Evolutionary conservation across 2,797 vertebrate species (phyloP), one percentile per base, ranked within the genome.

Genomic region (Melanotaenia pygmaea): DNA sequence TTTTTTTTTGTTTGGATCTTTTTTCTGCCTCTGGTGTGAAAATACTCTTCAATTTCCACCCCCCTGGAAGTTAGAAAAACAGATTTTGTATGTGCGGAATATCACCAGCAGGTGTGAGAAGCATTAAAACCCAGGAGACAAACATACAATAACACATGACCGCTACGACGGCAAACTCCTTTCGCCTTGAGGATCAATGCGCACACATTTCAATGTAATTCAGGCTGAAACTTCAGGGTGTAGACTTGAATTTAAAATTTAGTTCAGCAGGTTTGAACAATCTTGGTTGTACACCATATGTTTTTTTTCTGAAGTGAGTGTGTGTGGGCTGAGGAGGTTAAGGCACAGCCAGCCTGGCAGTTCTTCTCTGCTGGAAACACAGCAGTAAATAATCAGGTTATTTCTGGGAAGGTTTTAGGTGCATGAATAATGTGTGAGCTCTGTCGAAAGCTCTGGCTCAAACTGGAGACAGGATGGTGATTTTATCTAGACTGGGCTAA

Each of bases 231-330:
- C 80, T 30, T 76, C 16, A 3, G 64, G 59, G 71, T 76, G 69
- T 80, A 16, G 75, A 77, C 69, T 50, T 13, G 77, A 87, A 85
- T 81, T 63, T 16, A 47, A 70, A 79, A 65, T 84, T 72, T 81
- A 71, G 74, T 64, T 70, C 70, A 82, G 63, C 4, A 51, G 37
- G 67, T 80, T 72, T 61, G 76, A 87, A 80, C 76, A 47, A 82
- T 59, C 67, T 64, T 43, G 67, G 78, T 69, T 30, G n/a, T 1
- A 18, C 40, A 62, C 35, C 51, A 5, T 6, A 1, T 8, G 73
- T 7, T 32, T 60, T 74, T 54, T 75, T 35, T 65, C 67, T 26
- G 43, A 14, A 32, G 60, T 43, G 50, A 64, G 68, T 78, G 72
- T 59, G 73, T 26, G 74, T 38, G 76, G 72, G 76, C 37, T 54